Evolutionary conservation across 2,113 vertebrate genomes (phyloP).

Genomic region (Microcebus jonahi): DNA sequence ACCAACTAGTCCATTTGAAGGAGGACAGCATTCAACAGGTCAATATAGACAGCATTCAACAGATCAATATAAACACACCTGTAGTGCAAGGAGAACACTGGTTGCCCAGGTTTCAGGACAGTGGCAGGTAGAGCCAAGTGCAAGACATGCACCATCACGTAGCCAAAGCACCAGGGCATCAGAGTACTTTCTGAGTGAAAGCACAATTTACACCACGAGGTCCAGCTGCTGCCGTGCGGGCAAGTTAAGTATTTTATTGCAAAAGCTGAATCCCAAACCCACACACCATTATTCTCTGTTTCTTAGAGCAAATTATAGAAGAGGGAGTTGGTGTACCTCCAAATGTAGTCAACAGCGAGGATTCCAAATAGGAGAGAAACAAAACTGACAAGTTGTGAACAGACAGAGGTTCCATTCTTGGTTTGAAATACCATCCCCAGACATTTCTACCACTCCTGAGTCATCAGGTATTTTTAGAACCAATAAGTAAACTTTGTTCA

Average conservation of each 20-base stretch:
- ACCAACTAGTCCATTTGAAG: neutral
- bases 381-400: neutral
- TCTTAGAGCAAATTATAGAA: neutral
- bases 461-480: neutral
- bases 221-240: neutral
- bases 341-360: neutral
- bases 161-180: neutral
- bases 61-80: neutral
- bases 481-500: neutral
- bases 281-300: neutral
- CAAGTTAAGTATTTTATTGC: neutral
- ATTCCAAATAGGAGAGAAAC: neutral
- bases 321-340: neutral
- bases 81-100: rapidly evolving
- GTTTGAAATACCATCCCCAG: neutral
- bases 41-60: too few species aligned
- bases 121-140: neutral
- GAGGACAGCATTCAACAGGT: neutral
- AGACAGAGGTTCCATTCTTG: neutral
- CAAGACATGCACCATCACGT: too few species aligned
- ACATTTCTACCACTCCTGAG: neutral
- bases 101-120: neutral
- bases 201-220: too few species aligned
- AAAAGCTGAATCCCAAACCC: neutral
- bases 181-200: too few species aligned